Percentiles rank a stretch among this genome's conserved stretches.
Evolutionary conservation across 2,888 invertebrate species (phyloP).

Genomic region (Conistra vaccinii): DNA sequence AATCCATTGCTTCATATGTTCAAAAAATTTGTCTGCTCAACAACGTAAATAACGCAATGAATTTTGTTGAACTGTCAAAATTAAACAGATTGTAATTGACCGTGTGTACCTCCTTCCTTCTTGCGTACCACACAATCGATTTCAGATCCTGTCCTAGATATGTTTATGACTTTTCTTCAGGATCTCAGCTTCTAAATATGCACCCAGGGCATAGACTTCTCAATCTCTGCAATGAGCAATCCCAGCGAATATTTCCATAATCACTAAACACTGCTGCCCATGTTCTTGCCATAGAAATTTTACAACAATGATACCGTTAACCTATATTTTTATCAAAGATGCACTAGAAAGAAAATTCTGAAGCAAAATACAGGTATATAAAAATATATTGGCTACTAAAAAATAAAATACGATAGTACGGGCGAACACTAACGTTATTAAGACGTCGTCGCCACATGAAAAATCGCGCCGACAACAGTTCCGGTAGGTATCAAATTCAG

Average conservation of each 20-base stretch:
- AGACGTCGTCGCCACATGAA: constrained; percentile 63
- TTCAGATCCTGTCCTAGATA: not conserved
- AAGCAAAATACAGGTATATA: not conserved
- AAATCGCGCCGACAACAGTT: constrained; percentile 68
- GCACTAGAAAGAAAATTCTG: not conserved
- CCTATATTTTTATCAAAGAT: not conserved
- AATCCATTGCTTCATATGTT: too few relatives aligned
- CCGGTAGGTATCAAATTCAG: constrained; percentile 69
- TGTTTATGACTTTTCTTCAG: too few relatives aligned
- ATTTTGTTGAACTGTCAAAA: too few relatives aligned
- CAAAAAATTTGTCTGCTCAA: too few relatives aligned
- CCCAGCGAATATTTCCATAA: too few relatives aligned
- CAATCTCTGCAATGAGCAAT: not conserved
- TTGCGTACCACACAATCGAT: too few relatives aligned
- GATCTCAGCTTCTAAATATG: too few relatives aligned
- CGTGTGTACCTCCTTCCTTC: too few relatives aligned
- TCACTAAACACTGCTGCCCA: not conserved
- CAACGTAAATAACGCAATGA: too few relatives aligned
- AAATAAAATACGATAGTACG: constrained; percentile 4
- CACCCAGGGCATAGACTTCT: too few relatives aligned
- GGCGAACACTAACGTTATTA: constrained; percentile 56
- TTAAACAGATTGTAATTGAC: too few relatives aligned
- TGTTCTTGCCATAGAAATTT: not conserved
- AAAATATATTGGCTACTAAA: not conserved
- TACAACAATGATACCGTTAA: not conserved